Evolutionary conservation across 2,888 invertebrate genomes (phyloP).

Genomic region (Orthosia gracilis): DNA sequence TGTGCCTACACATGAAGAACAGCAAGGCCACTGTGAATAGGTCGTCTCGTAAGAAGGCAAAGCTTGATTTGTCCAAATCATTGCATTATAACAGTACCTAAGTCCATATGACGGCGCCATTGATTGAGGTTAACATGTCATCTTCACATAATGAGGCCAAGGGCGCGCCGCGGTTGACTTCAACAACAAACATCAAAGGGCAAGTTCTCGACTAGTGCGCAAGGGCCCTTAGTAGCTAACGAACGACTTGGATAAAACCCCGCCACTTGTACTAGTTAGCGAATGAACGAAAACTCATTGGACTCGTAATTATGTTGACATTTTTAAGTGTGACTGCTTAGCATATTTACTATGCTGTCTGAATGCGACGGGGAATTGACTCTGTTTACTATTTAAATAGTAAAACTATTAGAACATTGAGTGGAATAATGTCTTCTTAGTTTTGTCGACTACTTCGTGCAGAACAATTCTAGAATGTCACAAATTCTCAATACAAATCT

Average conservation of each 20-base stretch:
- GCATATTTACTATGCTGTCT: conserved; percentile 26
- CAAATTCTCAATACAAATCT: not conserved
- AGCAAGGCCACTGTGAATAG: not conserved
- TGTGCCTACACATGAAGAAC: not conserved
- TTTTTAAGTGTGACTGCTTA: conserved; percentile 44
- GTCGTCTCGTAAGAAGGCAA: not conserved
- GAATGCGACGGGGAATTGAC: not conserved
- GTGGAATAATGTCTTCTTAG: not conserved
- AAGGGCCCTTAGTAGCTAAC: conserved; percentile 75
- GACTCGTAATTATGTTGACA: conserved; percentile 55
- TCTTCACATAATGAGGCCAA: conserved; percentile 76
- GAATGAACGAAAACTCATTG: conserved; percentile 64
- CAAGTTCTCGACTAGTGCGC: conserved; percentile 72
- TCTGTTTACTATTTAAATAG: not conserved
- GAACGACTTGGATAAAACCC: conserved; percentile 73
- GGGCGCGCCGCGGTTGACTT: conserved; percentile 69
- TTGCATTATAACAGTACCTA: conserved; percentile 17
- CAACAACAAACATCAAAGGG: conserved; percentile 78
- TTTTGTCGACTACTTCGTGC: not conserved
- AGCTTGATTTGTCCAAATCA: not conserved
- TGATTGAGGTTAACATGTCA: conserved; percentile 72
- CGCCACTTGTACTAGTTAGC: conserved; percentile 71
- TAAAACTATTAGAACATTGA: not conserved
- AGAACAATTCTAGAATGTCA: not conserved
- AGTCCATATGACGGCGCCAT: conserved; percentile 46